Base-by-base conservation (phyloP, 1,140 invertebrate species). In the Acromyrmex echinatior region DNA sequence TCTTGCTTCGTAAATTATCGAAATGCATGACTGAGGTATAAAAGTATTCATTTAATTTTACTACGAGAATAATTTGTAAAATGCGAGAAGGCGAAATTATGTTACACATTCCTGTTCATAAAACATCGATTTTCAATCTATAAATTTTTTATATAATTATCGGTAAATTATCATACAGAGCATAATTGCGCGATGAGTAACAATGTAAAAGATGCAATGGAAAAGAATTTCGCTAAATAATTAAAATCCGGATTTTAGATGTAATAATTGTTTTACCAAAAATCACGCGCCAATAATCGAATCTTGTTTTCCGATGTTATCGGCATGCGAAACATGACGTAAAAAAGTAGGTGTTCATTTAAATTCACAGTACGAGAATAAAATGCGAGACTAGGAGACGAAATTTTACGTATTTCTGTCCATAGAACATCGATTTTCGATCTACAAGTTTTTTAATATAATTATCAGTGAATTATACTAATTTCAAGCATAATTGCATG, bases 381-480 rank as follows among this genome's bases (percentile, higher is more conserved):
- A 74, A 60, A 84, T 76, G 25, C 6, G 18, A 12, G 21, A 58
- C 2, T 6, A 81, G 5, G 5, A 2, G 18, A 25, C 18, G 10
- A 49, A n/a, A 56, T 21, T 56, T 0, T 14, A 2, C 9, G 9
- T 39, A 25, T 16, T 45, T 45, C 10, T 53, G n/a, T 25, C 21
- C 5, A 18, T 56, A 7, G 28, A 39, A 4, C 21, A 39, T 18
- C 12, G 3, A 45, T 45, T 58, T 31, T 39, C 18, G 5, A 81
- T 10, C 12, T 16, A 18, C 49, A 35, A 60, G 16, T 71, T 45
- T 45, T 62, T 70, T 51, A 51, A 49, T 49, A 58, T 45, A 25
- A 31, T 84, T 28, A 74, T 74, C 25, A 14, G 14, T 84, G 39
- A 84, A 84, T 84, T 76, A 84, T 31, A 74, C 25, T 1, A 3